A percentile compares a stretch with the other conserved stretches of the same genome.
Conservation (phyloP, 2,797 vertebrate genomes). For the Hippocampus kuda region DNA sequence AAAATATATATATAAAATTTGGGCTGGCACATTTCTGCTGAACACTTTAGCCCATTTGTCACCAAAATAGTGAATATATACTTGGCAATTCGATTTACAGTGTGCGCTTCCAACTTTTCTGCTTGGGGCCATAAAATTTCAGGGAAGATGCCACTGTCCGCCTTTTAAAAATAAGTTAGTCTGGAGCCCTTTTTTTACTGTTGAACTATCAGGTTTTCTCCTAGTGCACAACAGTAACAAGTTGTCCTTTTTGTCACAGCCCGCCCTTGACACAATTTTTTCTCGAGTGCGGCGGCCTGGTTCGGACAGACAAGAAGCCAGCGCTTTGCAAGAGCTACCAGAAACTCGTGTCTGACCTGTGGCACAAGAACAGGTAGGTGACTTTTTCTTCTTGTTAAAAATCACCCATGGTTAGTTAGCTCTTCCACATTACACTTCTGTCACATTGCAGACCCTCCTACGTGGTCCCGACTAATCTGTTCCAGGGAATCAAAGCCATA, state of each 20-base stretch:
- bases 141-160: too few relatives aligned
- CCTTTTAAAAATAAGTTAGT: too few relatives aligned
- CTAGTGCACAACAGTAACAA: background rate
- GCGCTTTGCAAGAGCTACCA: slow-evolving; percentile 98
- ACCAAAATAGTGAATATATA: too few relatives aligned
- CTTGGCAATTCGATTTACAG: too few relatives aligned
- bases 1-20: too few relatives aligned
- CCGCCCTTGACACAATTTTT: slow-evolving; percentile 95
- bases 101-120: too few relatives aligned
- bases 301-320: slow-evolving; percentile 94
- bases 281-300: slow-evolving; percentile 87
- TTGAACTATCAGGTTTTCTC: background rate
- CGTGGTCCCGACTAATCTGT: slow-evolving; percentile 92
- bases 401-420: background rate
- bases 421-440: background rate
- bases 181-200: too few relatives aligned
- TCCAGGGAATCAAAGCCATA: slow-evolving; percentile 96
- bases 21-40: too few relatives aligned
- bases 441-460: slow-evolving; percentile 77
- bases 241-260: slow-evolving; percentile 49
- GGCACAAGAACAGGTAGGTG: slow-evolving; percentile 91
- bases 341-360: slow-evolving; percentile 92
- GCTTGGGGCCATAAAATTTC: too few relatives aligned
- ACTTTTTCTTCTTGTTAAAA: background rate
- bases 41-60: too few relatives aligned